A percentile compares a stretch with the other conserved stretches of the same genome.
Conservation (phyloP, 1,140 invertebrate species). For the Micrasema minimum region DNA sequence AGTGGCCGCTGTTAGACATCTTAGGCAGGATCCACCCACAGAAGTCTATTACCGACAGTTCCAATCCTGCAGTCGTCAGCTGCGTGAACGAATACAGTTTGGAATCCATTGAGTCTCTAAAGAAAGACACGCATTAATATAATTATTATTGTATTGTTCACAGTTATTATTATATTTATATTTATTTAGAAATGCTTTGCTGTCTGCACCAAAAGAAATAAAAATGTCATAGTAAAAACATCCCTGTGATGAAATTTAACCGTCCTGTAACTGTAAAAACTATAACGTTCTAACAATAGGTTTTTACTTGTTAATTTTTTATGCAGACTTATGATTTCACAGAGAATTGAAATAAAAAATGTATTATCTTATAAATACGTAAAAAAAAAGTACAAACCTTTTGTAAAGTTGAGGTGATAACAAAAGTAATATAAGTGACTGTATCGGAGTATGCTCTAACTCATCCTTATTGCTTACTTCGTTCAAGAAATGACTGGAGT, state of each 20-base stretch:
- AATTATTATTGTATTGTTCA: not conserved
- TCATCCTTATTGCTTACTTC: constrained; percentile 13
- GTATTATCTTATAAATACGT: too few species aligned
- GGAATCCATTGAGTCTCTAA: constrained; percentile 3
- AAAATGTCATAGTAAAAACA: too few species aligned
- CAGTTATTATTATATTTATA: not conserved
- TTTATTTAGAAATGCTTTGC: too few species aligned
- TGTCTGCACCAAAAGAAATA: too few species aligned
- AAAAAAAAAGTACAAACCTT: constrained; percentile 13
- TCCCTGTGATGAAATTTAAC: too few species aligned
- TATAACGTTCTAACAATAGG: too few species aligned
- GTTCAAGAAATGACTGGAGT: constrained; percentile 19
- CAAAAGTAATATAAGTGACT: constrained; percentile 6
- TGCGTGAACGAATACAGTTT: not conserved
- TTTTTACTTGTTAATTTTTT: too few species aligned
- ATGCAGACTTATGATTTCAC: too few species aligned
- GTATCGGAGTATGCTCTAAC: constrained; percentile 14
- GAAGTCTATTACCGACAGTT: constrained; percentile 6
- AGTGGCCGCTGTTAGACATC: not conserved
- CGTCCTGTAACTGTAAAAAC: too few species aligned
- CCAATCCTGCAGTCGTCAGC: constrained; percentile 8
- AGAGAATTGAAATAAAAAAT: too few species aligned
- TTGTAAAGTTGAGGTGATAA: constrained; percentile 21
- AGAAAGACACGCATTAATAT: too few species aligned
- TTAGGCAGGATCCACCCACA: constrained; percentile 35